Base-by-base conservation (phyloP, 2,113 vertebrate genomes). In the Scatophagus argus region DNA sequence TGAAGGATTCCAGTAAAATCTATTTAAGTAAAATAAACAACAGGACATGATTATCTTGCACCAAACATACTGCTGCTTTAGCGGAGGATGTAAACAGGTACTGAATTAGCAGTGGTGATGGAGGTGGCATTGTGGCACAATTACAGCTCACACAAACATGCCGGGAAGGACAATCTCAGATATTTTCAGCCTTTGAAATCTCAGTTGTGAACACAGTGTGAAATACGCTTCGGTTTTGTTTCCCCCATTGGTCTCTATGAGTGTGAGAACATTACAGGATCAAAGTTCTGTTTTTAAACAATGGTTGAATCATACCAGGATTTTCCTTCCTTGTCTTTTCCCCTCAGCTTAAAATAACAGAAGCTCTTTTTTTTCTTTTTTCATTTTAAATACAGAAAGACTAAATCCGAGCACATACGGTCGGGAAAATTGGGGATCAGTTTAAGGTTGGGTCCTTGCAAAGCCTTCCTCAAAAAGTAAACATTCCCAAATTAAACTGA, bases 41-140 rank as follows among this genome's bases (percentile, higher is more conserved):
- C 87, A 81, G 83, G 86, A 89, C 47, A 39, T 64, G 49, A 87
- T 82, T 38, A 81, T 74, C 79, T 74, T 43, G 16, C 60, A 73
- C 59, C 61, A 63, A 83, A 60, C 32, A 74, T 23, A 34, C 84
- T 47, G 67, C 60, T 36, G 16, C 43, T 73, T 64, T 79, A 68
- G 77, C 75, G 56, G 60, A 68, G 71, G 84, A 84, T 74, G 90
- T 92, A 87, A 93, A 90, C 92, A 91, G 79, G 88, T 72, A 87
- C 77, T 83, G 82, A 83, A 72, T 63, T 78, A 84, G 74, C 71
- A 16, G 66, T 51, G 25, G 29, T 32, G 77, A 83, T 75, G 67
- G 67, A 86, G 79, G 71, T 76, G 85, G 52, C 81, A 73, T 80
- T 88, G 81, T 82, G 70, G 59, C 54, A 67, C 25, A 32, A 55